A percentile compares a stretch with the other conserved stretches of the same genome.
Conservation (phyloP, 2,113 vertebrate species). For the Siphamia tubifer region DNA sequence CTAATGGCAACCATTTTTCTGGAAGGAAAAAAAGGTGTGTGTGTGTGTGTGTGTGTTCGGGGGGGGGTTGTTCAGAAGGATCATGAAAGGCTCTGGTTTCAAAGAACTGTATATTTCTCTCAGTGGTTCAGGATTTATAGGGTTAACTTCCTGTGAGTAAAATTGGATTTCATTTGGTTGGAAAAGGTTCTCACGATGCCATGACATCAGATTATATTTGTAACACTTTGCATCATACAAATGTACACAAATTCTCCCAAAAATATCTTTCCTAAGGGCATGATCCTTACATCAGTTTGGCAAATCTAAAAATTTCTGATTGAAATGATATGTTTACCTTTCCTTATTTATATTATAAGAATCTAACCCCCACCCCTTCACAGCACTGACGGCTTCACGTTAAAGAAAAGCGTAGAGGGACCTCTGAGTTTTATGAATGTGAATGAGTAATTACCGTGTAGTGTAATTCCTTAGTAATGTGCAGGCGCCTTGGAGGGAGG, state of each 20-base stretch:
- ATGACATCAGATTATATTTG: not conserved
- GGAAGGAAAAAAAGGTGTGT: too few relatives aligned
- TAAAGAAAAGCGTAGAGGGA: not conserved
- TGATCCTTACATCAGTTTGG: not conserved
- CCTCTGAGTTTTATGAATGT: conserved; percentile 18
- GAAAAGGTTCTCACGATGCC: not conserved
- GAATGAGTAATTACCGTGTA: conserved; percentile 18
- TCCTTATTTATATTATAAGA: not conserved
- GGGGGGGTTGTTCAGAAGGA: too few relatives aligned
- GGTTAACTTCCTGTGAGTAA: too few relatives aligned
- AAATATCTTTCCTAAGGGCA: not conserved
- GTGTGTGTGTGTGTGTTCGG: too few relatives aligned
- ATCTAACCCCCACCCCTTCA: not conserved
- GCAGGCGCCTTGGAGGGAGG: conserved; percentile 26
- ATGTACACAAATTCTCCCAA: not conserved
- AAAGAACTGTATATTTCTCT: too few relatives aligned
- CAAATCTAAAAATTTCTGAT: not conserved
- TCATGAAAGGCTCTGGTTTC: too few relatives aligned
- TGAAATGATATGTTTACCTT: not conserved
- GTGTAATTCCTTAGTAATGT: conserved; percentile 28
- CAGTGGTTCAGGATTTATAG: too few relatives aligned
- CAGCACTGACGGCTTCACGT: not conserved
- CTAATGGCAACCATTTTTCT: too few relatives aligned
- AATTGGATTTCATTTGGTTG: too few relatives aligned
- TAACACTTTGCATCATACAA: not conserved